Evolutionary conservation across 1,140 invertebrate species (phyloP).

Genomic region (Notospermus geniculatus): DNA sequence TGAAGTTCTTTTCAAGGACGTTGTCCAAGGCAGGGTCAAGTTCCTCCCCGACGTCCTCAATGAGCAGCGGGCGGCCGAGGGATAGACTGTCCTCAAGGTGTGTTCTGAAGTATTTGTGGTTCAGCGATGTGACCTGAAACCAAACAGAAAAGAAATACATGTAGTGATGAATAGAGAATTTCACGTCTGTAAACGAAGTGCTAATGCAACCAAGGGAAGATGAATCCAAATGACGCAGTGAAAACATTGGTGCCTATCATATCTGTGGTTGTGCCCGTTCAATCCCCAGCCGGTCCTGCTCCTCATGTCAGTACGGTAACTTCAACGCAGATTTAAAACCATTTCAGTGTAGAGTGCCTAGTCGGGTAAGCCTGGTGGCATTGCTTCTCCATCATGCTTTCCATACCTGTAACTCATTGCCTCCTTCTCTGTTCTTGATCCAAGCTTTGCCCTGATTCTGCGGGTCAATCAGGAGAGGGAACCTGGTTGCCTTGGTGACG

Average conservation of each 20-base stretch:
- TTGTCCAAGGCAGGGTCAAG: slow-evolving; percentile 95
- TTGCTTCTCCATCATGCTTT: too few relatives aligned
- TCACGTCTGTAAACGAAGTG: too few relatives aligned
- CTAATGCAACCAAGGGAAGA: too few relatives aligned
- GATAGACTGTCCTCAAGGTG: slow-evolving; percentile 94
- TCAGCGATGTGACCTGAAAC: slow-evolving; percentile 78
- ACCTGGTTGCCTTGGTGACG: slow-evolving; percentile 86
- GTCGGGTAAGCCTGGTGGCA: too few relatives aligned
- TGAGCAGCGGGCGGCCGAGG: slow-evolving; percentile 85
- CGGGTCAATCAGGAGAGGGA: slow-evolving; percentile 92
- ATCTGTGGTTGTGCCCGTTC: too few relatives aligned
- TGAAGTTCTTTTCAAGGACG: slow-evolving; percentile 96
- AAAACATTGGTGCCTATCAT: too few relatives aligned
- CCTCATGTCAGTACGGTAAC: too few relatives aligned
- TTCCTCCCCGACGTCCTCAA: slow-evolving; percentile 94
- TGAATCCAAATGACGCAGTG: too few relatives aligned
- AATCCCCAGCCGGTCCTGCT: too few relatives aligned
- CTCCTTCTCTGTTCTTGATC: slow-evolving; percentile 91
- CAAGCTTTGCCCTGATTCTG: slow-evolving; percentile 96
- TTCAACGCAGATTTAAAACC: too few relatives aligned
- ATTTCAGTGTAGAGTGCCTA: too few relatives aligned
- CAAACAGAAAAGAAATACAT: slow-evolving; percentile 5
- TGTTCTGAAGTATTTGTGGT: slow-evolving; percentile 95
- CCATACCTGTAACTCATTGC: slow-evolving; percentile 80
- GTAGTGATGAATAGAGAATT: too few relatives aligned